Base-by-base conservation (phyloP, 1,140 invertebrate genomes). In the Cotesia chilonis region DNA sequence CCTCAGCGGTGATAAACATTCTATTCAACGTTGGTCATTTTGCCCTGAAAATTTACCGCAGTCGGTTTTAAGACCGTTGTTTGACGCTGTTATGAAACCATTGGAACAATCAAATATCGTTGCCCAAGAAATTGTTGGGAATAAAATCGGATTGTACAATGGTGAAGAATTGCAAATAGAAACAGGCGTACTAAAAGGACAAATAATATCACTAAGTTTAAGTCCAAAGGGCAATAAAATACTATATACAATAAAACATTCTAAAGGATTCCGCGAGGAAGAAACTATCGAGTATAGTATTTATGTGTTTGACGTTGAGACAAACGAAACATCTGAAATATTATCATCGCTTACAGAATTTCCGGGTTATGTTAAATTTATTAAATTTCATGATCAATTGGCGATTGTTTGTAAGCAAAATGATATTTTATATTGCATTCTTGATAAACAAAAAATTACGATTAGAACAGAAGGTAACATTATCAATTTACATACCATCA, bases 11-110 rank as follows among this genome's bases (percentile, higher is more conserved):
- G 79, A 80, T 41, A 81, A 83, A 10, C 77, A 68, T 12, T 75
- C 81, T 14, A 78, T 85, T 74, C 78, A 86, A 54, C 81, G 75
- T 47, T 87, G 83, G 82, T 80, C 79, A 73, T 69, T 87, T 4
- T 75, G 80, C 6, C 38, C 72, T 7, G 79, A 81, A 72, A 78
- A 78, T 74, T 74, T 72, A 28, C 74, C 79, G 1, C 80, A 70
- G 80, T 82, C 72, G 37, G 68, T 72, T 47, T 82, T 79, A 68
- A 80, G 80, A 64, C 82, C 78, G 36, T 55, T 82, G 4, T 85
- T 84, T 71, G 82, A 82, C 73, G 84, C 82, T 17, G 73, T 81
- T 54, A 79, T 86, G 68, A 76, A 81, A 41, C 68, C 77, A 57
- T 69, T 55, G 36, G 77, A 74, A 7, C n/a, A 80, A 71, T 41